Percentiles rank a stretch among this genome's conserved stretches.
Evolutionary conservation across 2,888 invertebrate species (phyloP).

Genomic region (Tachystola acroxantha): DNA sequence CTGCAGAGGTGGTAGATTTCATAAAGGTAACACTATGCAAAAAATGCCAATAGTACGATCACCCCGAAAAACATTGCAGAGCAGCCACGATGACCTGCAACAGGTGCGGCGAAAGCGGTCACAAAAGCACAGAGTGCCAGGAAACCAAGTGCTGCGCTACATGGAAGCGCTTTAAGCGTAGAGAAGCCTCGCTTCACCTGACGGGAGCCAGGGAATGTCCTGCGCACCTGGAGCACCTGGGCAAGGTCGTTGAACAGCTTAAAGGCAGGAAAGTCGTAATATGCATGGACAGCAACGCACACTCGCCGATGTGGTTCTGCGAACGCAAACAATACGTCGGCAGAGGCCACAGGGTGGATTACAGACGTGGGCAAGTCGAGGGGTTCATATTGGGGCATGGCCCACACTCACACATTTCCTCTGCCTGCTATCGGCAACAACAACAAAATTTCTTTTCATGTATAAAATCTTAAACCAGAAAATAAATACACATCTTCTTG

Average conservation of each 20-base stretch:
- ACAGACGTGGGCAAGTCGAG: conserved; percentile 13
- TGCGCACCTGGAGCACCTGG: conserved; percentile 15
- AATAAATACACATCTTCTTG: too few relatives aligned
- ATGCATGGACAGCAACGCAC: conserved; percentile 21
- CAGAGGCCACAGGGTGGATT: conserved; percentile 9
- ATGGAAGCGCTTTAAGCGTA: not conserved
- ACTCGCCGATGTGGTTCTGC: conserved; percentile 24
- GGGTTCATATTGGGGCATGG: conserved; percentile 14
- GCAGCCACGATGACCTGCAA: not conserved
- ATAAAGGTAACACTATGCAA: not conserved
- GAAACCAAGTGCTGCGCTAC: not conserved
- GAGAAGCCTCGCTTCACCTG: not conserved
- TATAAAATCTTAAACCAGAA: too few relatives aligned
- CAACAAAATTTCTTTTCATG: too few relatives aligned
- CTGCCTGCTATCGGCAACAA: too few relatives aligned
- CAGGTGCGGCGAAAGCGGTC: not conserved
- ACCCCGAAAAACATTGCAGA: not conserved
- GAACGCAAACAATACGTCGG: conserved; percentile 10
- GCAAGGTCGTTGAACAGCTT: conserved; percentile 8
- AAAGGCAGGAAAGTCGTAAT: conserved; percentile 9
- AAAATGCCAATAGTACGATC: not conserved
- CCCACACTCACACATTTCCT: too few relatives aligned
- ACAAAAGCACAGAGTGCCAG: not conserved
- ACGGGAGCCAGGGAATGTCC: not conserved
- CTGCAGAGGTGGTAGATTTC: too few relatives aligned